Evolutionary conservation across 2,113 vertebrate genomes (phyloP).

Genomic region (Ascaphus truei): DNA sequence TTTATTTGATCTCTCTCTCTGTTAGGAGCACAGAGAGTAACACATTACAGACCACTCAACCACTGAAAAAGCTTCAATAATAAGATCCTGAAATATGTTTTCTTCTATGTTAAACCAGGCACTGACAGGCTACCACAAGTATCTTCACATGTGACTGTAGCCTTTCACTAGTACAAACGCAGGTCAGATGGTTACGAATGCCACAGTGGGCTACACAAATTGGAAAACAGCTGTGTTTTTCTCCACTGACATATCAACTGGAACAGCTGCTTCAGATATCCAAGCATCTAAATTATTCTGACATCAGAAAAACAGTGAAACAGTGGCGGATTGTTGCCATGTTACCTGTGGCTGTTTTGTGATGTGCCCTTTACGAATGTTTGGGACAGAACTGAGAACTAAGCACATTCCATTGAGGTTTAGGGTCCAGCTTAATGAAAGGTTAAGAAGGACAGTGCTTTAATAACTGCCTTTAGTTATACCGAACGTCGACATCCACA

Average conservation of each 20-base stretch:
- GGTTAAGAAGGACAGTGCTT: too few relatives aligned
- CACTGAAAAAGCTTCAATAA: too few relatives aligned
- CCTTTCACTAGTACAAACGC: not conserved
- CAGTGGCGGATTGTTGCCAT: slow-evolving; percentile 43
- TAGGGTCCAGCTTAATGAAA: slow-evolving; percentile 20
- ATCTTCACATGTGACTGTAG: not conserved
- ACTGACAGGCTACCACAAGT: not conserved
- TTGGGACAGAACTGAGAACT: slow-evolving; percentile 31
- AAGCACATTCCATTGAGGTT: slow-evolving; percentile 10
- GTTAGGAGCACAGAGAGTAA: too few relatives aligned
- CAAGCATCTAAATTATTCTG: slow-evolving; percentile 48
- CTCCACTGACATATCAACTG: slow-evolving; percentile 40
- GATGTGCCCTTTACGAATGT: slow-evolving; percentile 37
- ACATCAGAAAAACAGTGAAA: slow-evolving; percentile 41
- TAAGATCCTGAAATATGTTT: not conserved
- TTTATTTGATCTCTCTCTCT: not conserved
- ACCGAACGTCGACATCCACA: too few relatives aligned
- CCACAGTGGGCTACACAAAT: not conserved
- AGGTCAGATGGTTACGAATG: not conserved
- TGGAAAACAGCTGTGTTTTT: slow-evolving; percentile 39
- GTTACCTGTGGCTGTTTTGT: slow-evolving; percentile 41
- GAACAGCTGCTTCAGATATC: slow-evolving; percentile 49
- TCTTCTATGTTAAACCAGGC: too few relatives aligned
- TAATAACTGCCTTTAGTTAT: too few relatives aligned
- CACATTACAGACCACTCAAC: too few relatives aligned